phyloP scores from a whole-genome alignment of 2,888 invertebrate genomes.

The Machimus atricapillus region DNA sequence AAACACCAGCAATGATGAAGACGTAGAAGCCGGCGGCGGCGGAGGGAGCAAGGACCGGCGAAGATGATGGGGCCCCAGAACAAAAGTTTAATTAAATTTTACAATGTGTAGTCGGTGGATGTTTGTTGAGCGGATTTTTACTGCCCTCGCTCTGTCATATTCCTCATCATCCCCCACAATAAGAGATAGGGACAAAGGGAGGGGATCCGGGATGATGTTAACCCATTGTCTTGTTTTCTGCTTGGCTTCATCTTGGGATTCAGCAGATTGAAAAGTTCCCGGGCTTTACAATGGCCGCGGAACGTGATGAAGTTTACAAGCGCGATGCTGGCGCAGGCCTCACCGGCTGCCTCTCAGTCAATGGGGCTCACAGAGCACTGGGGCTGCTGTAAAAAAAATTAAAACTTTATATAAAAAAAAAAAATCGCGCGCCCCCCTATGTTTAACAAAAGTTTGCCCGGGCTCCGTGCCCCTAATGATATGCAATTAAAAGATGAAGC shows the following conservation, averaged over 20 bases:
- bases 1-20: neutral
- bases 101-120: conserved; percentile 24
- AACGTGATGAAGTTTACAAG: conserved; percentile 37
- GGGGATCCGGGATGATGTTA: neutral
- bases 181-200: conserved; percentile 11
- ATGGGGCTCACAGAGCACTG: neutral
- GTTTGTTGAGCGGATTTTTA: conserved; percentile 22
- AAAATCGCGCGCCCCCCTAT: neutral
- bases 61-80: neutral
- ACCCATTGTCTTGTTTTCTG: conserved; percentile 38
- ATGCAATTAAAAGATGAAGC: conserved; percentile 32
- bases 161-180: conserved; percentile 16
- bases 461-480: conserved; percentile 28
- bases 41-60: neutral
- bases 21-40: neutral
- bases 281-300: conserved; percentile 13
- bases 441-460: conserved; percentile 27
- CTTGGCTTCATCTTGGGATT: conserved; percentile 32
- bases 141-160: conserved; percentile 12
- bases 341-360: neutral
- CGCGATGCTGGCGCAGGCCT: neutral
- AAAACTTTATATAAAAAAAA: neutral
- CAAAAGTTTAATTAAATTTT: conserved; percentile 38
- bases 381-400: neutral
- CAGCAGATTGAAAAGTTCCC: conserved; percentile 35